Evolutionary conservation across 2,888 invertebrate species (phyloP).

Genomic region (Eristalis tenax): DNA sequence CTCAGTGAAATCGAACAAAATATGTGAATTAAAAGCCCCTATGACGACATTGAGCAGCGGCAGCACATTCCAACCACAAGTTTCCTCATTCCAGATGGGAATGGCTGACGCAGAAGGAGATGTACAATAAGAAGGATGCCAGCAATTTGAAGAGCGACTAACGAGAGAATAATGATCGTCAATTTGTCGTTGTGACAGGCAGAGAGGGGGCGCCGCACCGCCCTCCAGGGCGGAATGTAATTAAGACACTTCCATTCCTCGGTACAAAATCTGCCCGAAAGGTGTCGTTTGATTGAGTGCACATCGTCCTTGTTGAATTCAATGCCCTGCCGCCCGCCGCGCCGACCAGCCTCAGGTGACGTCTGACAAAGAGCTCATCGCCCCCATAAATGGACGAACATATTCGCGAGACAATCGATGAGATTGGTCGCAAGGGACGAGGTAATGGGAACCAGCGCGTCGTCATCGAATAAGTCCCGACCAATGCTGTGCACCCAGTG

Average conservation of each 20-base stretch:
- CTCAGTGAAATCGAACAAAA: neutral
- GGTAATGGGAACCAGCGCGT: neutral
- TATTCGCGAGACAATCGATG: too few relatives aligned
- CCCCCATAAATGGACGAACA: too few relatives aligned
- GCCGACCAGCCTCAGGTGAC: too few relatives aligned
- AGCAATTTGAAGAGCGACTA: neutral
- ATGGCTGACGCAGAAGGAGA: neutral
- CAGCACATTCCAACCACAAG: neutral
- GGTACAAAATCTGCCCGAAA: neutral
- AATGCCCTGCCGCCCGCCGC: too few relatives aligned
- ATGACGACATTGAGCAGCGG: neutral
- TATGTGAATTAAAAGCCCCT: neutral
- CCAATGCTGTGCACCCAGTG: conserved; percentile 22
- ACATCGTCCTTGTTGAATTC: too few relatives aligned
- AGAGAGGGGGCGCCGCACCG: neutral
- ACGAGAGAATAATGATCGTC: neutral
- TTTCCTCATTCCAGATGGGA: neutral
- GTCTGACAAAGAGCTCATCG: too few relatives aligned
- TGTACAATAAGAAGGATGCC: neutral
- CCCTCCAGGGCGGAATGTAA: neutral
- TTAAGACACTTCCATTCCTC: neutral
- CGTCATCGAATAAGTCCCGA: neutral
- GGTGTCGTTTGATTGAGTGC: neutral
- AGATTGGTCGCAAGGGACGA: neutral
- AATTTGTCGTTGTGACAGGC: neutral